Evolutionary conservation across 2,888 invertebrate species (phyloP).

Genomic region (Dynastes tityus): DNA sequence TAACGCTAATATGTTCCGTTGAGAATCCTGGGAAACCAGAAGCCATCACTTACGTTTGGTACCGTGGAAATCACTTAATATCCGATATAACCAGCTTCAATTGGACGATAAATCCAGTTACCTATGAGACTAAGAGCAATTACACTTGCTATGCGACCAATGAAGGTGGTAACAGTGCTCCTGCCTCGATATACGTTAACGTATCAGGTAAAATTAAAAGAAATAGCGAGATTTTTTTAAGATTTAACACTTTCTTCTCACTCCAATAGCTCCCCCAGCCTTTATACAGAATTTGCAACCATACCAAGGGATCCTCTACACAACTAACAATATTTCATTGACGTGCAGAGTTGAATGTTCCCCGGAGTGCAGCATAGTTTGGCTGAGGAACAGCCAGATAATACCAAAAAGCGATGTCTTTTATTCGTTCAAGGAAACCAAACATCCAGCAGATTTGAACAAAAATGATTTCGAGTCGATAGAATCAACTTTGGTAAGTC

Average conservation of each 20-base stretch:
- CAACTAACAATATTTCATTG: slow-evolving; percentile 78
- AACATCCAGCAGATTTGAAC: slow-evolving; percentile 81
- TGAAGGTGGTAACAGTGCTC: slow-evolving; percentile 85
- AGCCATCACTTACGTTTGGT: slow-evolving; percentile 84
- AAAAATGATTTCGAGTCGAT: slow-evolving; percentile 92
- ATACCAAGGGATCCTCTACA: slow-evolving; percentile 86
- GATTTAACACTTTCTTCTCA: not conserved
- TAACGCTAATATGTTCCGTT: slow-evolving; percentile 89
- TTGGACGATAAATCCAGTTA: slow-evolving; percentile 88
- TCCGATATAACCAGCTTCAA: slow-evolving; percentile 83
- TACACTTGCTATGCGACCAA: slow-evolving; percentile 92
- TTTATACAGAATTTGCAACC: slow-evolving; percentile 89
- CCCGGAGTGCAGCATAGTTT: slow-evolving; percentile 87
- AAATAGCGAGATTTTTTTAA: slow-evolving; percentile 56
- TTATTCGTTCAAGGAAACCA: slow-evolving; percentile 80
- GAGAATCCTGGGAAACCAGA: slow-evolving; percentile 88
- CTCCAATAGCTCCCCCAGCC: slow-evolving; percentile 83
- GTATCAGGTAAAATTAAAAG: slow-evolving; percentile 74
- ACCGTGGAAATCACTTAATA: slow-evolving; percentile 82
- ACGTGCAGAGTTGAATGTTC: slow-evolving; percentile 93
- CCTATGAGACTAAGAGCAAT: slow-evolving; percentile 88
- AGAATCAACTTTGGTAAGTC: slow-evolving; percentile 84
- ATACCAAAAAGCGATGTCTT: slow-evolving; percentile 76
- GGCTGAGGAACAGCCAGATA: slow-evolving; percentile 85
- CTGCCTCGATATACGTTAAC: slow-evolving; percentile 80